A percentile compares a stretch with the other conserved stretches of the same genome.
These are phyloP conservation scores for Pachycephus smyrnensis DNA, from an alignment of 2,888 invertebrate genomes.

Conservation along the genomic window DNA sequence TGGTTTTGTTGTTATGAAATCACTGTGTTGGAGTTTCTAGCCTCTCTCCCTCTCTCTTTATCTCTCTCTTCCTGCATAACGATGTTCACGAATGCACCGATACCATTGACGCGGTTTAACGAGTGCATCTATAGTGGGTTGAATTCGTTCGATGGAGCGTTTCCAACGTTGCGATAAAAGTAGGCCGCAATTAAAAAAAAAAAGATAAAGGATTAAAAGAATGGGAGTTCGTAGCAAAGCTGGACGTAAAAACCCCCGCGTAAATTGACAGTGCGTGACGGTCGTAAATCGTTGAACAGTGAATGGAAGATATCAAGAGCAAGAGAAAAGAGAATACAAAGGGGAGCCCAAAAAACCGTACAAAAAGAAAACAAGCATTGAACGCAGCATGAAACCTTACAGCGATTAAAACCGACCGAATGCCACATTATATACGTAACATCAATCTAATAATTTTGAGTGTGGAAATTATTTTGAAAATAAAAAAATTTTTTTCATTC, in stretches of 20 bases:
- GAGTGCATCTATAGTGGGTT: not conserved
- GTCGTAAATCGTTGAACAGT: too few species aligned
- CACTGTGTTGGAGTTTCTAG: not conserved
- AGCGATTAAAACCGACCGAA: not conserved
- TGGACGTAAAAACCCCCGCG: too few species aligned
- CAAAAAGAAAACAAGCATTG: not conserved
- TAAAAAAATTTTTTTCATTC: too few species aligned
- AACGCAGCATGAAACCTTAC: not conserved
- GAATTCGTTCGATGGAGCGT: not conserved
- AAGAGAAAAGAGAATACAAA: not conserved
- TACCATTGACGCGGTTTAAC: not conserved
- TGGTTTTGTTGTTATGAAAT: not conserved
- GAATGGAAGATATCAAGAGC: not conserved
- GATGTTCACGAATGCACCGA: not conserved
- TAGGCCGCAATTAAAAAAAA: not conserved
- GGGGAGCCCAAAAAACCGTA: not conserved
- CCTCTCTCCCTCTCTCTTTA: not conserved
- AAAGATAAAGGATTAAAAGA: not conserved
- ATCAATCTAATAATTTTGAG: not conserved
- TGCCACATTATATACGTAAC: too few species aligned
- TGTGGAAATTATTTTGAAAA: too few species aligned
- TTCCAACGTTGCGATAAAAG: too few species aligned
- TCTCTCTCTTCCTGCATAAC: not conserved
- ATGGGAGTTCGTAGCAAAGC: not conserved
- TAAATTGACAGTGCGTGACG: too few species aligned